Percentiles rank a stretch among this genome's conserved stretches.
Conservation (phyloP, 2,113 vertebrate species). For the Grammomys dolichurus region DNA sequence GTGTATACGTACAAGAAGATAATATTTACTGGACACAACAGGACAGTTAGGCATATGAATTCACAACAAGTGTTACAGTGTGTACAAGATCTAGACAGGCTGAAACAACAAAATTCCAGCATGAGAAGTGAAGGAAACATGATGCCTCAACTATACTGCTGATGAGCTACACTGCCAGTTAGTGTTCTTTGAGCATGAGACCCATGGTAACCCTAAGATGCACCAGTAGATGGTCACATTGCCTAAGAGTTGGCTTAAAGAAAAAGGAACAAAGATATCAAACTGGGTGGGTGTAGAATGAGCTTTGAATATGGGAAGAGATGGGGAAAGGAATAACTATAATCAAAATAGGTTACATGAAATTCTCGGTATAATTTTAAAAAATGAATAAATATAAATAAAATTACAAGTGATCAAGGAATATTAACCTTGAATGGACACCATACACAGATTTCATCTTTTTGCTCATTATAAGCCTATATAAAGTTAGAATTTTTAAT, state of each 20-base stretch:
- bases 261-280: neutral
- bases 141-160: neutral
- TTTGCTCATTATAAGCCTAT: neutral
- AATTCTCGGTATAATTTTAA: neutral
- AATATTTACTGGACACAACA: neutral
- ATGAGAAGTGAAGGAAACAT: neutral
- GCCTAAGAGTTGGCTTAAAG: neutral
- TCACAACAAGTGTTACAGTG: neutral
- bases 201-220: neutral
- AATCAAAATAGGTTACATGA: neutral
- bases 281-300: neutral
- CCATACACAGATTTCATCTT: neutral
- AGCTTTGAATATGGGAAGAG: neutral
- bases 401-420: no score
- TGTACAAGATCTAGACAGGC: neutral
- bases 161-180: neutral
- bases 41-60: neutral
- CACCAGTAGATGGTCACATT: neutral
- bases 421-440: neutral
- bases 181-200: neutral
- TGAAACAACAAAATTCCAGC: neutral
- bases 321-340: neutral
- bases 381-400: neutral
- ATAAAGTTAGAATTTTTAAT: neutral
- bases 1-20: neutral